Conservation (phyloP, 2,797 vertebrate species). For the Smutsia gigantea region DNA sequence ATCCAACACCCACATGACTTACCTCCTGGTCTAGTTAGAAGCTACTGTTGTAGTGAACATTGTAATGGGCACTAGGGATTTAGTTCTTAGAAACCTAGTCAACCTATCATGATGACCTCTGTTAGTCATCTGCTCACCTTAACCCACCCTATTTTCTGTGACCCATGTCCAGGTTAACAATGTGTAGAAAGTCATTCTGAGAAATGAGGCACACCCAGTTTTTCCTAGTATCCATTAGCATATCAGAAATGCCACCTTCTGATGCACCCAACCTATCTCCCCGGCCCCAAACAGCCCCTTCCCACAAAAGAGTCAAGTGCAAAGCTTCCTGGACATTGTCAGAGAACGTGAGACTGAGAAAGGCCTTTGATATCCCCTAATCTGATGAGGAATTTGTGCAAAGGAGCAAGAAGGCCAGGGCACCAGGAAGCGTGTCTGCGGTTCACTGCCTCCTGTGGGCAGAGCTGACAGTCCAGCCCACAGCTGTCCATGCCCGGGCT, state of each 20-base stretch:
- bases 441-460: not conserved
- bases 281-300: not conserved
- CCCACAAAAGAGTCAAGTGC: not conserved
- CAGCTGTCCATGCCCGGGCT: fast-evolving
- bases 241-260: not conserved
- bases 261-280: not conserved
- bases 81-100: not conserved
- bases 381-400: not conserved
- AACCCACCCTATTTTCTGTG: not conserved
- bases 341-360: not conserved
- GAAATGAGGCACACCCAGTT: not conserved
- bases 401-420: not conserved
- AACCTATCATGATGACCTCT: not conserved
- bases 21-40: not conserved
- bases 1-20: not conserved
- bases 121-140: not conserved
- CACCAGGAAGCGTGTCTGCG: fast-evolving
- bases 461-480: not conserved
- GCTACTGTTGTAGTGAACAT: not conserved
- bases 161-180: not conserved
- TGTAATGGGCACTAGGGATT: not conserved
- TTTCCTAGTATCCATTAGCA: not conserved
- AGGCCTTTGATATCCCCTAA: not conserved
- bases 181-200: slow-evolving; percentile 3
- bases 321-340: not conserved